Percentiles rank a stretch among this genome's conserved stretches.
These are phyloP conservation scores for Leucoraja erinaceus DNA, from an alignment of 2,113 vertebrate genomes.

Conservation along the genomic window DNA sequence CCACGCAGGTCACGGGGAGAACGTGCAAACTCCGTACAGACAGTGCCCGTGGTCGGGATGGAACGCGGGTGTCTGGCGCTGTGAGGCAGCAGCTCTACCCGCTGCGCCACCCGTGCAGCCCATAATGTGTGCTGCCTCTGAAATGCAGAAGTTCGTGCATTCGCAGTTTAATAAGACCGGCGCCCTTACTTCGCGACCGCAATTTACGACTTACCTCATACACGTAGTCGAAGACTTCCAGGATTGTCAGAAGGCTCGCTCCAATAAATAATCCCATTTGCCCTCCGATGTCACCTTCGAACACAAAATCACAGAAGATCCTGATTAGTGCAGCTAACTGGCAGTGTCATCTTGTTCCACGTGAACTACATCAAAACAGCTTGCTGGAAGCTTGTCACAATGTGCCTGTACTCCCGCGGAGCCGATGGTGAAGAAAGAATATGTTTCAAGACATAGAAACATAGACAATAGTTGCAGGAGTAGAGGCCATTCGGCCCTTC, in stretches of 20 bases:
- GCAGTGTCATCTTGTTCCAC: no score
- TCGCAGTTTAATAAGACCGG: neutral
- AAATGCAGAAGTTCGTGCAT: neutral
- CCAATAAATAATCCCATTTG: conserved; percentile 98
- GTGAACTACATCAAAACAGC: neutral
- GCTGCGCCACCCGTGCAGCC: no score
- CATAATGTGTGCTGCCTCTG: neutral
- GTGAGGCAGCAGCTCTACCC: no score
- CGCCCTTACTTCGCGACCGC: neutral
- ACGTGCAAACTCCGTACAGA: no score
- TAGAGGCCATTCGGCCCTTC: no score
- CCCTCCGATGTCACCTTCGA: conserved; percentile 87
- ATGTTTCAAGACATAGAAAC: no score
- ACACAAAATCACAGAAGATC: conserved; percentile 15
- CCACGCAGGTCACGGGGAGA: no score
- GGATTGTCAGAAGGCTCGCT: conserved; percentile 89
- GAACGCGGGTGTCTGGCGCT: no score
- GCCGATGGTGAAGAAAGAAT: no score
- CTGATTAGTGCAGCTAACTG: neutral
- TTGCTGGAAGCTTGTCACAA: neutral
- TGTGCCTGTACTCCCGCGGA: neutral
- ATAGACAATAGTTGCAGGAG: no score
- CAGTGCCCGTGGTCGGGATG: no score
- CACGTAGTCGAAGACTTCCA: conserved; percentile 92
- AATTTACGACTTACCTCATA: conserved; percentile 73